A percentile compares a stretch with the other conserved stretches of the same genome.
These are phyloP conservation scores for Eurytoma adleriae DNA, from an alignment of 2,888 invertebrate species.

Conservation along the genomic window DNA sequence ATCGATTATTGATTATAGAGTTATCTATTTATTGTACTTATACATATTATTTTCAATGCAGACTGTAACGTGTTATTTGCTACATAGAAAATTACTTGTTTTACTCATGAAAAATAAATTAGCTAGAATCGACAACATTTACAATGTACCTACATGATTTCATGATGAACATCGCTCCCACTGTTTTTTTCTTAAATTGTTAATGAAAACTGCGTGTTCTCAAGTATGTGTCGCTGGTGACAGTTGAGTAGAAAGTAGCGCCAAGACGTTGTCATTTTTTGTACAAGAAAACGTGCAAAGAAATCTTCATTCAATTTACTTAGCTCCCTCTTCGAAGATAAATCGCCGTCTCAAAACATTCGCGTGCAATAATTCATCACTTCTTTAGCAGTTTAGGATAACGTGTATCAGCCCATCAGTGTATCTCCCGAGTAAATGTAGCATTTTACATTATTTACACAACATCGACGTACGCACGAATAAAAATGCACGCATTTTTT, in stretches of 20 bases:
- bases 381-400: too few relatives aligned
- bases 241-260: constrained; percentile 20
- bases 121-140: neutral
- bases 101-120: neutral
- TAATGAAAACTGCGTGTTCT: constrained; percentile 14
- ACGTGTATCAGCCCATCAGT: too few relatives aligned
- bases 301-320: constrained; percentile 15
- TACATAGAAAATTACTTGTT: neutral
- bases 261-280: constrained; percentile 15
- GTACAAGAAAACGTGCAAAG: neutral
- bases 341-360: neutral
- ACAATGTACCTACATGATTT: neutral
- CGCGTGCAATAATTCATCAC: too few relatives aligned
- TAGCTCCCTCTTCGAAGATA: neutral
- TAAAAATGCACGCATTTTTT: constrained; percentile 4
- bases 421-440: too few relatives aligned
- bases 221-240: neutral
- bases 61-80: too few relatives aligned
- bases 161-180: neutral
- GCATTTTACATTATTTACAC: neutral
- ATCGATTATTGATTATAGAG: neutral
- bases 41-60: neutral
- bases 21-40: neutral
- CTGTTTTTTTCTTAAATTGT: constrained; percentile 13
- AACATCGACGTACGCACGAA: neutral